phyloP scores from a whole-genome alignment of 2,797 vertebrate species.

The Anableps anableps region DNA sequence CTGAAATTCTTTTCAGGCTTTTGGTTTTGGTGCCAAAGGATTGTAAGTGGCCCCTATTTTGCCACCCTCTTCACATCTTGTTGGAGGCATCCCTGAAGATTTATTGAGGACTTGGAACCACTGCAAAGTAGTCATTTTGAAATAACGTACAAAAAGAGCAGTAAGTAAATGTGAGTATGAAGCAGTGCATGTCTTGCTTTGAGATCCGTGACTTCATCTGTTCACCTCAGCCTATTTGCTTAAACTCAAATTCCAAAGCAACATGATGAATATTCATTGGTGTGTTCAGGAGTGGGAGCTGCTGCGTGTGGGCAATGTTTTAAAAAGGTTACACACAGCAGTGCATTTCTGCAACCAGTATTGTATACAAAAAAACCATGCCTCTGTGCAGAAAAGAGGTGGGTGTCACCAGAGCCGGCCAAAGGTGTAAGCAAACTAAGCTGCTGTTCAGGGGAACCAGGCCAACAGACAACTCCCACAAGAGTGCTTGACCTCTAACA shows the following conservation, averaged over 20 bases:
- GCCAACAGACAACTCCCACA: too few relatives aligned
- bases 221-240: constrained; percentile 16
- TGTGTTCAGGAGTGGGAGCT: constrained; percentile 34
- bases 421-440: neutral
- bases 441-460: neutral
- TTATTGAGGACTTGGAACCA: neutral
- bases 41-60: neutral
- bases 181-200: neutral
- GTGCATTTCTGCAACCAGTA: constrained; percentile 1
- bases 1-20: neutral
- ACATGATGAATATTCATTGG: constrained; percentile 46
- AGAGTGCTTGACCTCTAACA: too few relatives aligned
- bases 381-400: neutral
- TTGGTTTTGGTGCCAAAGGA: neutral
- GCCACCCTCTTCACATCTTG: neutral
- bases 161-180: too few relatives aligned
- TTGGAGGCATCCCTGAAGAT: neutral
- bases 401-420: neutral
- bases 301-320: constrained; percentile 19
- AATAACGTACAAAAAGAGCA: neutral
- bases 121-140: neutral
- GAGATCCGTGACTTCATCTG: neutral
- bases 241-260: constrained; percentile 15
- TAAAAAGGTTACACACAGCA: constrained; percentile 8
- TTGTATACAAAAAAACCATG: neutral